A percentile compares a stretch with the other conserved stretches of the same genome.
phyloP scores from a whole-genome alignment of 2,797 vertebrate species.

The Acrocephalus scirpaceus region DNA sequence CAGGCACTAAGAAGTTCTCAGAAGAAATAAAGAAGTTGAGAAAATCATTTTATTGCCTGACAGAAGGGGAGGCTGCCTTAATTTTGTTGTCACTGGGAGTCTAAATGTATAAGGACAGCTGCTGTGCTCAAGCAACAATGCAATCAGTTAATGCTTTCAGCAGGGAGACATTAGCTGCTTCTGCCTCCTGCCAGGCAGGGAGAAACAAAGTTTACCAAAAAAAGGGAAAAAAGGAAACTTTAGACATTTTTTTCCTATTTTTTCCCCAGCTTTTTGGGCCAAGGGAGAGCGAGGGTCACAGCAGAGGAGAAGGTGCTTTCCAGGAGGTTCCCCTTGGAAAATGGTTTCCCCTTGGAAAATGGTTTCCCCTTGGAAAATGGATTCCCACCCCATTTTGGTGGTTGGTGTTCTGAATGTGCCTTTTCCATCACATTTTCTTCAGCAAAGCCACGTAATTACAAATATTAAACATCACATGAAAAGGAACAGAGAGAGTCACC shows the following conservation, averaged over 20 bases:
- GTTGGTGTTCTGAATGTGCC: fast-evolving
- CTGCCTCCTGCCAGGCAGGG: constrained; percentile 69
- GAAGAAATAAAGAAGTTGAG: constrained; percentile 67
- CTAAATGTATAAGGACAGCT: constrained; percentile 76
- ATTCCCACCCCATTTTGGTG: background rate
- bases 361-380: too few species aligned
- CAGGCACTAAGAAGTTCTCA: constrained; percentile 50
- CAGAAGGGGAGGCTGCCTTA: constrained; percentile 71
- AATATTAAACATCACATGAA: background rate
- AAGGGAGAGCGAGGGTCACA: background rate
- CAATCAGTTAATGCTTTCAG: constrained; percentile 78
- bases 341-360: too few species aligned
- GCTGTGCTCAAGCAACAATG: constrained; percentile 76
- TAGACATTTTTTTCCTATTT: background rate
- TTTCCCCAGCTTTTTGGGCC: background rate
- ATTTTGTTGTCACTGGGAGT: constrained; percentile 77
- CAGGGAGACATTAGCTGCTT: constrained; percentile 71
- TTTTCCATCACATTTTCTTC: background rate
- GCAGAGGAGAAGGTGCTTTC: background rate
- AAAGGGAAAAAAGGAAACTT: background rate
- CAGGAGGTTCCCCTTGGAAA: background rate
- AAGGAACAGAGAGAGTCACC: background rate
- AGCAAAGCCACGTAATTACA: background rate
- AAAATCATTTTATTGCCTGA: constrained; percentile 70
- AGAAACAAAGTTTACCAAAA: constrained; percentile 65